Evolutionary conservation across 2,113 vertebrate genomes (phyloP).

Genomic region (Toxotes chatareus): DNA sequence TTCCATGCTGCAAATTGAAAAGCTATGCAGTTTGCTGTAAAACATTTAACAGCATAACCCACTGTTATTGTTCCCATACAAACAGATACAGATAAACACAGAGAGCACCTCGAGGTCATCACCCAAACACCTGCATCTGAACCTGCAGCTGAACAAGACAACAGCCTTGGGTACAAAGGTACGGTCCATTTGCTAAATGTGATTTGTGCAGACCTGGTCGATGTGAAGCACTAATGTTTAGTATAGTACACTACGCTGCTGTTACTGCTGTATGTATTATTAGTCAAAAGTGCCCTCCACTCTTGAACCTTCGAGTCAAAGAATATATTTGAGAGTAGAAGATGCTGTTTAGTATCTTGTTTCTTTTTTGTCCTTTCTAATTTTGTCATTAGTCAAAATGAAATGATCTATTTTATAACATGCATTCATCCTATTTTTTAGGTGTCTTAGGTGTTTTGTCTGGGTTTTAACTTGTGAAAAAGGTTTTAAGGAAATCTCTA

Average conservation of each 20-base stretch:
- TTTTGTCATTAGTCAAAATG: neutral
- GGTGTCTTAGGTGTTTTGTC: neutral
- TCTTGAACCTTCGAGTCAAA: neutral
- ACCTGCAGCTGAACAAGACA: conserved; percentile 62
- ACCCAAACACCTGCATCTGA: conserved; percentile 58
- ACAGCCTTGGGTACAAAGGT: conserved; percentile 82
- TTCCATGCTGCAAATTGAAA: neutral
- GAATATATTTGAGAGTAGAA: neutral
- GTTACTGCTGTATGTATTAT: neutral
- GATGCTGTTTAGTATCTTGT: neutral
- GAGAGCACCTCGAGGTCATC: conserved; percentile 54
- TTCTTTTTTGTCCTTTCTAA: neutral
- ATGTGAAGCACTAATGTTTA: neutral
- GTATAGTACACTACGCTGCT: neutral
- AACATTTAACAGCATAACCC: neutral
- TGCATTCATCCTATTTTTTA: neutral
- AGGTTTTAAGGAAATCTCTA: neutral
- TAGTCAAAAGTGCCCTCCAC: neutral
- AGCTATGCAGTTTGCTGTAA: neutral
- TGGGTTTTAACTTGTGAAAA: neutral
- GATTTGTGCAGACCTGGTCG: neutral
- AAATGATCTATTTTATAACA: neutral
- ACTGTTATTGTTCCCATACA: neutral
- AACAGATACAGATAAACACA: conserved; percentile 58
- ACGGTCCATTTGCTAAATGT: neutral